A percentile compares a stretch with the other conserved stretches of the same genome.
These are phyloP conservation scores for Scotopteryx bipunctaria DNA, from an alignment of 2,888 invertebrate genomes.

Conservation along the genomic window DNA sequence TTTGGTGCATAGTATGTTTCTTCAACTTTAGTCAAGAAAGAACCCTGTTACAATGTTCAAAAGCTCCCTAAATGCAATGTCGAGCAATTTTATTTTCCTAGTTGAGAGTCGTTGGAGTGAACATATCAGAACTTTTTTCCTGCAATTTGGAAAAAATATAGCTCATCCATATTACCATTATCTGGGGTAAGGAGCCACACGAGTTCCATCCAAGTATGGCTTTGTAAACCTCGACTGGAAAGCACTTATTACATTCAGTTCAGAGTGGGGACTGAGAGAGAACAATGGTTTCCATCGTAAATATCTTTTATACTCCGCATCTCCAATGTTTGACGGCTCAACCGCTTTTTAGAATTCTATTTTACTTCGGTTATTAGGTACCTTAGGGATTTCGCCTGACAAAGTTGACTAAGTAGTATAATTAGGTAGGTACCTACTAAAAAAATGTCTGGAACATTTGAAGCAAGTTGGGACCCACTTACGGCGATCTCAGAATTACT, in stretches of 20 bases:
- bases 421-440: too few relatives aligned
- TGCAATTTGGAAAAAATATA: too few relatives aligned
- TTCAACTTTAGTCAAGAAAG: too few relatives aligned
- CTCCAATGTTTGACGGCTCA: constrained; percentile 45
- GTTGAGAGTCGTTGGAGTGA: too few relatives aligned
- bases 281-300: constrained; percentile 57
- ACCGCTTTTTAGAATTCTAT: constrained; percentile 39
- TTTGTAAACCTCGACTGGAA: constrained; percentile 51
- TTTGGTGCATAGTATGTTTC: too few relatives aligned
- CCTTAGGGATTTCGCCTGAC: constrained; percentile 24
- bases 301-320: constrained; percentile 58
- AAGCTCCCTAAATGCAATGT: too few relatives aligned
- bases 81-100: too few relatives aligned
- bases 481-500: constrained; percentile 39
- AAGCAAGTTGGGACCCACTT: constrained; percentile 35
- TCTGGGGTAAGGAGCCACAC: constrained; percentile 24
- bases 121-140: too few relatives aligned
- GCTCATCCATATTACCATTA: too few relatives aligned
- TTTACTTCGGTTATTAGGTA: too few relatives aligned
- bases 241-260: constrained; percentile 45
- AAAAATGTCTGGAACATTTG: constrained; percentile 34
- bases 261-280: constrained; percentile 51
- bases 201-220: constrained; percentile 38
- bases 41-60: too few relatives aligned
- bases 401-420: constrained; percentile 18